Conservation (phyloP, 2,113 vertebrate species). For the Prionailurus viverrinus region DNA sequence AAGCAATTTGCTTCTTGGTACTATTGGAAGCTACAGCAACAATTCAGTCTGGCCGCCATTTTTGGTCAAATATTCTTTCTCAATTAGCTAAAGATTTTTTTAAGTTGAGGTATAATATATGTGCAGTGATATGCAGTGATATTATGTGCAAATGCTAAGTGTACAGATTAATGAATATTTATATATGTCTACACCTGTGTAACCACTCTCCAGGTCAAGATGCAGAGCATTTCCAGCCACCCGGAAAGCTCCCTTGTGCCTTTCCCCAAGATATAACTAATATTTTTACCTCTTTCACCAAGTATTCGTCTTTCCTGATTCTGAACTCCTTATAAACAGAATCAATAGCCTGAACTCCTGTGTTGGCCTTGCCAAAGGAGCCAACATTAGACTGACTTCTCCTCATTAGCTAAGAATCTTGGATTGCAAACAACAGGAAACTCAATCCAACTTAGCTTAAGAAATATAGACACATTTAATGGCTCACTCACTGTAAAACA, state of each 20-base stretch:
- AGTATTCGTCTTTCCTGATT: background rate
- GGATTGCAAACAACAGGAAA: background rate
- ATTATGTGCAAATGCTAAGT: background rate
- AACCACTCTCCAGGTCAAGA: background rate
- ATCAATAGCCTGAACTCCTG: background rate
- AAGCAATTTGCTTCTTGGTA: background rate
- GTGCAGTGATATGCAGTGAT: background rate
- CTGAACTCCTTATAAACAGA: background rate
- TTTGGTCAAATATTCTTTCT: background rate
- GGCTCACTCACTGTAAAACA: background rate
- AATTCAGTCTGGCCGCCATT: background rate
- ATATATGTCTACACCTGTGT: background rate
- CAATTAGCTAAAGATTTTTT: background rate
- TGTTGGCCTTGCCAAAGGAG: background rate
- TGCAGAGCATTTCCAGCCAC: background rate
- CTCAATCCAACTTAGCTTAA: background rate
- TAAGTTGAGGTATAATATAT: background rate
- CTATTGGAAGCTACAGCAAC: background rate
- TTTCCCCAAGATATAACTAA: background rate
- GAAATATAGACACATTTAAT: background rate
- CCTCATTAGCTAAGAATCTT: background rate
- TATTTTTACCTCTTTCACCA: background rate
- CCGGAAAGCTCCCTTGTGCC: background rate
- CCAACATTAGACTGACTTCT: background rate
- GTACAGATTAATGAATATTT: background rate